Conservation (phyloP, 2,797 vertebrate species). For the Leptoclinus maculatus region DNA sequence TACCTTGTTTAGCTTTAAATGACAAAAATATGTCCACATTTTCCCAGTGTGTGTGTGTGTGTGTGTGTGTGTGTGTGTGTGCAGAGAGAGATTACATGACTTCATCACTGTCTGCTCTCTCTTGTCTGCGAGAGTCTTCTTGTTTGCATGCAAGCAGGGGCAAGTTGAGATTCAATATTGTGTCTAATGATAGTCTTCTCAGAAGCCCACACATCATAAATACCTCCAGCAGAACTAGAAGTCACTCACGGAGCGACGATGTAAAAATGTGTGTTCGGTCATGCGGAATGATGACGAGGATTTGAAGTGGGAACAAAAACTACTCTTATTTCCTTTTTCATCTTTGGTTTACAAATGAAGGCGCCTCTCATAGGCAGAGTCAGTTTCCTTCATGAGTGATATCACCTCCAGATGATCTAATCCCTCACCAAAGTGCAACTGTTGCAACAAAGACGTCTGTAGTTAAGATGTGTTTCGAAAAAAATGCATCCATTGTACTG, state of each 20-base stretch:
- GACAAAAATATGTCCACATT: slow-evolving; percentile 75
- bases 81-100: slow-evolving; percentile 38
- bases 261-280: slow-evolving; percentile 31
- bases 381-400: slow-evolving; percentile 38
- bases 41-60: slow-evolving; percentile 29
- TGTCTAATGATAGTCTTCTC: slow-evolving; percentile 81
- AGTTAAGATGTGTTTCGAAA: background rate
- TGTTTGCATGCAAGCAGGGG: slow-evolving; percentile 72
- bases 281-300: slow-evolving; percentile 5
- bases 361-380: background rate
- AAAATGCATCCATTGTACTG: slow-evolving; percentile 7
- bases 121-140: slow-evolving; percentile 55
- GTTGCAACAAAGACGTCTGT: slow-evolving; percentile 41
- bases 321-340: background rate
- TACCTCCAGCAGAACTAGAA: slow-evolving; percentile 72
- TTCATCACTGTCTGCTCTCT: slow-evolving; percentile 42
- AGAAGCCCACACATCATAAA: slow-evolving; percentile 77
- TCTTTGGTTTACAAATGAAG: slow-evolving; percentile 4
- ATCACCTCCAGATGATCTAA: slow-evolving; percentile 47
- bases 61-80: background rate
- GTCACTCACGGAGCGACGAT: slow-evolving; percentile 24
- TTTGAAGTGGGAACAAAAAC: slow-evolving; percentile 17
- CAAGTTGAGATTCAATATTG: slow-evolving; percentile 80
- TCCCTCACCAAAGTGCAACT: slow-evolving; percentile 43
- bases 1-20: slow-evolving; percentile 76